phyloP scores from a whole-genome alignment of 1,140 invertebrate species.

The Heliconius himera region DNA sequence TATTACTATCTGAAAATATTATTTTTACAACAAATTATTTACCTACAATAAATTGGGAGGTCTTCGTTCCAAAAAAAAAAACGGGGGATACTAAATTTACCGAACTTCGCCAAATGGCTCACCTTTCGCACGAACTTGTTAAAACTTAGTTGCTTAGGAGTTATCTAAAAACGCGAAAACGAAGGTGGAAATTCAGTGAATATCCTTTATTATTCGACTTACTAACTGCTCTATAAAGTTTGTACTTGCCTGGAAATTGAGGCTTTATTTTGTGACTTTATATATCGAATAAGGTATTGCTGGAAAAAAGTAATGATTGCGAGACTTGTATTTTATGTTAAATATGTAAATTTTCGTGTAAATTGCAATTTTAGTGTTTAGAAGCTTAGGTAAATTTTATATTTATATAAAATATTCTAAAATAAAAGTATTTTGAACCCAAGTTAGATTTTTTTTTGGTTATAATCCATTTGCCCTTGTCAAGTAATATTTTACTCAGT shows the following conservation, averaged over 20 bases:
- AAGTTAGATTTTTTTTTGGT: no score
- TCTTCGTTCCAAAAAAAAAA: not conserved
- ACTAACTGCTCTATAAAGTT: constrained; percentile 15
- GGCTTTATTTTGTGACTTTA: not conserved
- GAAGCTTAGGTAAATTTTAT: no score
- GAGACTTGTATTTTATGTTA: not conserved
- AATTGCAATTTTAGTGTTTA: no score
- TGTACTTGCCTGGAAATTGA: not conserved
- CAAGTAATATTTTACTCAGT: no score
- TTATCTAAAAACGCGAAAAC: constrained; percentile 26
- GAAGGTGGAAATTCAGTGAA: constrained; percentile 21
- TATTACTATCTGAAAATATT: not conserved
- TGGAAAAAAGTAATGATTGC: not conserved
- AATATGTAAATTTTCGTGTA: no score
- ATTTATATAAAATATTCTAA: no score
- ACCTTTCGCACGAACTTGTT: constrained; percentile 33
- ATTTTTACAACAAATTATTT: not conserved
- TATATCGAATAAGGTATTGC: not conserved
- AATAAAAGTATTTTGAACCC: no score
- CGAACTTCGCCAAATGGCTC: constrained; percentile 25
- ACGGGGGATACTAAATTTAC: constrained; percentile 1
- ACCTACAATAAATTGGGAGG: not conserved
- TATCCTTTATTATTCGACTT: constrained; percentile 22
- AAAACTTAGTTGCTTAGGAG: constrained; percentile 32
- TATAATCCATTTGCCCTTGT: no score